Evolutionary conservation across 2,113 vertebrate species (phyloP).

Genomic region (Damaliscus lunatus): DNA sequence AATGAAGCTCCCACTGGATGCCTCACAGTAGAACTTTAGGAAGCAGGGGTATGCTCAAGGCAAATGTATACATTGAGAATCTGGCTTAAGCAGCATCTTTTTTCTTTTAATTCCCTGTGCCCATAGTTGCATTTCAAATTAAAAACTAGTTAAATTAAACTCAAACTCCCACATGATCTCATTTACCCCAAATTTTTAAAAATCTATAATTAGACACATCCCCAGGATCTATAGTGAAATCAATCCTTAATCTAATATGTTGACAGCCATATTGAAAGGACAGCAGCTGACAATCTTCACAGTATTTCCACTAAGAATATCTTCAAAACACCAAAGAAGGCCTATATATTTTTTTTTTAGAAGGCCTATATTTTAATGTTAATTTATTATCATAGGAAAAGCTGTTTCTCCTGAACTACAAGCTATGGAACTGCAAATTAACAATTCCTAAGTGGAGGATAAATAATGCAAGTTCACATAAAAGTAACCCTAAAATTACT

Average conservation of each 20-base stretch:
- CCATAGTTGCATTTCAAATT: background rate
- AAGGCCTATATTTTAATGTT: background rate
- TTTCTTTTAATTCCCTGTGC: background rate
- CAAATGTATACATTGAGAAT: background rate
- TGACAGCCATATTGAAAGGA: background rate
- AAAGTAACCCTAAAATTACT: constrained; percentile 46
- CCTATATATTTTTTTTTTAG: no score
- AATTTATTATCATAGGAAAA: constrained; percentile 29
- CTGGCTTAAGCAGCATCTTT: background rate
- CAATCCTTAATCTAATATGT: background rate
- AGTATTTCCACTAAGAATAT: background rate
- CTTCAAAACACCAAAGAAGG: background rate
- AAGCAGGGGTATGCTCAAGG: background rate
- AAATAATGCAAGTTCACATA: background rate
- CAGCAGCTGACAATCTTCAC: background rate
- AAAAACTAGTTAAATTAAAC: background rate
- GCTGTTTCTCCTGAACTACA: background rate
- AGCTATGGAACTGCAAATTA: constrained; percentile 8
- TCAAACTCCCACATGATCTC: background rate
- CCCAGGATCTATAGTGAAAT: background rate
- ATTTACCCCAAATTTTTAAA: background rate
- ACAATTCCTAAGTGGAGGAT: background rate
- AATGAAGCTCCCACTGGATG: background rate
- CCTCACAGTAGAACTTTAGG: background rate
- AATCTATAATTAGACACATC: background rate